Evolutionary conservation across 2,797 vertebrate genomes (phyloP).

Genomic region (Mus caroli): DNA sequence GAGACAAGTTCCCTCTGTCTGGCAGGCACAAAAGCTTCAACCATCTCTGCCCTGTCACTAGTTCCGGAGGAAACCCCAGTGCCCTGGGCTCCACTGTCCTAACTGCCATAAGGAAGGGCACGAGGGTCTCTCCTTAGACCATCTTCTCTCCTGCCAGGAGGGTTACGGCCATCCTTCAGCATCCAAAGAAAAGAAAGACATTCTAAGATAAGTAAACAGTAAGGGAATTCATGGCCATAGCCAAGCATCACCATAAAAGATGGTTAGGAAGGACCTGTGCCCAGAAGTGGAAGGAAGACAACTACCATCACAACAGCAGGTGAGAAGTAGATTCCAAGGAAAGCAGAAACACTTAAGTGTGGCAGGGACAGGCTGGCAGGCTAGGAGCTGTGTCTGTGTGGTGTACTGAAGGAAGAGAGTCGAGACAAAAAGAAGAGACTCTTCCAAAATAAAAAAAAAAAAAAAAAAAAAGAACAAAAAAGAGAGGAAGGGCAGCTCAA

Average conservation of each 20-base stretch:
- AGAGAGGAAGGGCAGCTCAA: not conserved
- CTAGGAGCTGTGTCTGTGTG: not conserved
- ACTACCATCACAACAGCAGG: not conserved
- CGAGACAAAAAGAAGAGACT: not conserved
- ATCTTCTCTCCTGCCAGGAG: not conserved
- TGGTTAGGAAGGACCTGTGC: not conserved
- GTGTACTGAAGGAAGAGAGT: not conserved
- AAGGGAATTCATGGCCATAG: not conserved
- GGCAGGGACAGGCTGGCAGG: not conserved
- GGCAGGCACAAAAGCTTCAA: not conserved
- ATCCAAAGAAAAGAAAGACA: not conserved
- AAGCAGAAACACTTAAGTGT: not conserved
- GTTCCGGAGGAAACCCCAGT: not conserved
- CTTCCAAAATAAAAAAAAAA: not conserved
- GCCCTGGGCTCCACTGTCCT: not conserved
- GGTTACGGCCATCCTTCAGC: not conserved
- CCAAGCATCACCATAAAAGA: not conserved
- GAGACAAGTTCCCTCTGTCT: not conserved
- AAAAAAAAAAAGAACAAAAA: not conserved
- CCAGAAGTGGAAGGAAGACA: not conserved
- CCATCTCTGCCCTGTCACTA: not conserved
- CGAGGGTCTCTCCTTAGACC: not conserved
- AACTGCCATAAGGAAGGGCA: not conserved
- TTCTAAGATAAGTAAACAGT: not conserved
- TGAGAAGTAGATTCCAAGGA: not conserved